Percentiles rank a stretch among this genome's conserved stretches.
phyloP scores from a whole-genome alignment of 2,113 vertebrate genomes.

The Dissostichus mawsoni region DNA sequence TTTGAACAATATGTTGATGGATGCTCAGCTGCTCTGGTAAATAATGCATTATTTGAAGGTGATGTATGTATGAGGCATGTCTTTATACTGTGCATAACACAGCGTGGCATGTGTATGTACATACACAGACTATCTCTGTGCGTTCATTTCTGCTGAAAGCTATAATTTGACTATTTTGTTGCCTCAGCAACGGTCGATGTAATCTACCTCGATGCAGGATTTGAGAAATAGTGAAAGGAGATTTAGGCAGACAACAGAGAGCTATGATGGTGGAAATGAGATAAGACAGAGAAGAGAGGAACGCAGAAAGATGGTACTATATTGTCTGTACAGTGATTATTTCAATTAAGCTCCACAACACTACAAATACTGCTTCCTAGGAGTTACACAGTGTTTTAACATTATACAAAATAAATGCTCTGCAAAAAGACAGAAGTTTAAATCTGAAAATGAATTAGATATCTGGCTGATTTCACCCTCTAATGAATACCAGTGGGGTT shows the following conservation, averaged over 20 bases:
- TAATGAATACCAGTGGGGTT: conserved; percentile 6
- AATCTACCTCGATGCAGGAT: conserved; percentile 40
- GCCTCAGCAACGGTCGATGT: conserved; percentile 64
- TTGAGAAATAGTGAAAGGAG: conserved; percentile 25
- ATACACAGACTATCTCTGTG: not conserved
- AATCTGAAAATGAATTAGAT: conserved; percentile 15
- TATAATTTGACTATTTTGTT: conserved; percentile 61
- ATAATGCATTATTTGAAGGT: too few species aligned
- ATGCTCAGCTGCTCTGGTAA: not conserved
- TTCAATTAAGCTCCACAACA: not conserved
- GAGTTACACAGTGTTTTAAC: not conserved
- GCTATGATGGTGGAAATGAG: conserved; percentile 20
- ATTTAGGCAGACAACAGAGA: conserved; percentile 21
- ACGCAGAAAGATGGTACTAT: not conserved
- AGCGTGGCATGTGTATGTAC: not conserved
- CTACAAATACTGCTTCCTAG: not conserved
- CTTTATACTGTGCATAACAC: not conserved
- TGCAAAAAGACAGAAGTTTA: not conserved
- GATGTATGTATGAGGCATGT: too few species aligned
- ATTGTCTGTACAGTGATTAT: conserved; percentile 12
- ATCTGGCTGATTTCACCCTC: not conserved
- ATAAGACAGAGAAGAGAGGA: conserved; percentile 17
- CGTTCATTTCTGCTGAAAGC: conserved; percentile 43
- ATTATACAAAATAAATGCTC: not conserved
- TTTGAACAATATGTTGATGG: not conserved